Conservation (phyloP, 2,113 vertebrate species). For the Platycercus adscitus region DNA sequence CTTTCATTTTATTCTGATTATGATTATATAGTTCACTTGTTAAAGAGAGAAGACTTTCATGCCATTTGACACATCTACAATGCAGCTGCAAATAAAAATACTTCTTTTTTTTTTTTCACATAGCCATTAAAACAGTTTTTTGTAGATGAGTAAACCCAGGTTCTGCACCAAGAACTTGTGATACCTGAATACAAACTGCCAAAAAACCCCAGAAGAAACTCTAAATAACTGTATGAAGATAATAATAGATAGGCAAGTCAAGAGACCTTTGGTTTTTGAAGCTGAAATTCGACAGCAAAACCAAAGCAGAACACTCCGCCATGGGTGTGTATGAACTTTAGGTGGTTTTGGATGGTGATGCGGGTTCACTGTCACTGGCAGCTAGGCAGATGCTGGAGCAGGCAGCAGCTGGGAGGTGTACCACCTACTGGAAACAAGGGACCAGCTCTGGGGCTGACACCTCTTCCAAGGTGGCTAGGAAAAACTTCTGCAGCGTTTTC, state of each 20-base stretch:
- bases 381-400: accelerated
- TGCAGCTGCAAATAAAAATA: slow-evolving; percentile 22
- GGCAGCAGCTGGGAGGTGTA: background rate
- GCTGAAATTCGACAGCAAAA: background rate
- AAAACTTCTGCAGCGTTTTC: background rate
- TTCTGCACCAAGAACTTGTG: background rate
- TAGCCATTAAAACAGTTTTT: background rate
- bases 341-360: accelerated
- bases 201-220: background rate
- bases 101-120: background rate
- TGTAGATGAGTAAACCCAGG: background rate
- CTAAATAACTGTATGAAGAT: background rate
- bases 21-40: background rate
- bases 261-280: background rate
- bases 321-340: background rate
- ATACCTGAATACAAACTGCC: background rate
- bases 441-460: background rate
- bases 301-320: background rate
- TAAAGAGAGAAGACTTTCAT: background rate
- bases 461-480: background rate
- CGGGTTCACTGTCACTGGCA: accelerated
- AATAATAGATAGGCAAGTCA: background rate
- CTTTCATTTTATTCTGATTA: background rate
- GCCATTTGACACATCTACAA: background rate
- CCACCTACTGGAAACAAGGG: background rate